Base-by-base conservation (phyloP, 2,888 invertebrate genomes). In the Hylaea fasciaria region DNA sequence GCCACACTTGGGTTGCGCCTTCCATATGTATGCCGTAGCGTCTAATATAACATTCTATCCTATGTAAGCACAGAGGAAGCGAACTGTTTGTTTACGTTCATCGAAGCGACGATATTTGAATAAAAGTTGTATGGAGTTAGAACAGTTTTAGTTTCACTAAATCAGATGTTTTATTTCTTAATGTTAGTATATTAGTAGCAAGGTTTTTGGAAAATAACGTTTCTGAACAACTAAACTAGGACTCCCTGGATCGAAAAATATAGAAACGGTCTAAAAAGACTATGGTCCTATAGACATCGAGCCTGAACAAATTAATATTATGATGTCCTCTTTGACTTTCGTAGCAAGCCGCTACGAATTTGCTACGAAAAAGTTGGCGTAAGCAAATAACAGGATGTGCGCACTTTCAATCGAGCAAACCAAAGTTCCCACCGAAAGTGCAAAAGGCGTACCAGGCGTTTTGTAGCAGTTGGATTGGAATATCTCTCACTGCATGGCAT, bases 11-110 rank as follows among this genome's bases (percentile, higher is more conserved):
- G 2, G 50, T 35, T 45, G 59, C 58, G 61, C 59, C 59, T 51
- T 37, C 48, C 53, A 44, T 57, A 57, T 29, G 56, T 45, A 64
- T 57, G 59, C 54, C 54, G 47, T 44, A 37, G 16, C 46, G 37
- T 49, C 49, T 37, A 51, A 62, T 62, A 57, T 53, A 49, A 52
- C 57, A 57, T 71, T 68, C 69, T 72, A 67, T 71, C 69, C 70
- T 72, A 67, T 54, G 57, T 57, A 74, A 74, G 73, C 71, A 65
- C 5, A 37, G 41, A 22, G 22, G 22, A 56, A 51, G 60, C 62
- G 68, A 73, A 68, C 66, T 62, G 51, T 64, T 70, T 71, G 67
- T 66, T 65, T 65, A 62, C 57, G 58, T 60, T 67, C 60, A 60
- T 40, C 16, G 43, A 53, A 2, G 29, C 13, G 39, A 35, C 35